These are phyloP conservation scores for Xestobium rufovillosum DNA, from an alignment of 2,888 invertebrate species.

Conservation along the genomic window DNA sequence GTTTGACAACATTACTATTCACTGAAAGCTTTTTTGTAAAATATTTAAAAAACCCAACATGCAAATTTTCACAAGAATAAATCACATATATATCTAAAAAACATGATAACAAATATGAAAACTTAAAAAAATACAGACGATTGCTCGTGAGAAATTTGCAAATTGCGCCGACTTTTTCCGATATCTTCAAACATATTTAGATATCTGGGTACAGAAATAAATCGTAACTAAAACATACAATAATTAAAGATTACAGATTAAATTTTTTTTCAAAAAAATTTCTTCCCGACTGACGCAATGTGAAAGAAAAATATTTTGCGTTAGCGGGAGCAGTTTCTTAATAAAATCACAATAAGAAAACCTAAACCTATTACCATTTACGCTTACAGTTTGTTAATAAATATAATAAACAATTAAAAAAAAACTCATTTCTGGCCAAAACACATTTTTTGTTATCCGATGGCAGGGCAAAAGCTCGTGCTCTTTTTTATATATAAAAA, in stretches of 20 bases:
- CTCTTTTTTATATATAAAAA: too few species aligned
- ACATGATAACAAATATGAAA: constrained; percentile 31
- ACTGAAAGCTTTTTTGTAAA: not conserved
- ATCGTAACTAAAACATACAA: not conserved
- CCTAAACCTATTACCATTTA: constrained; percentile 17
- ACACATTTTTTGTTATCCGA: not conserved
- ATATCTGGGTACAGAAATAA: constrained; percentile 31
- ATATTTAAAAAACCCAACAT: too few species aligned
- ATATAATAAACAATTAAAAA: constrained; percentile 6
- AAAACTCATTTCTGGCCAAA: not conserved
- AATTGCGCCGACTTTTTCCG: constrained; percentile 17
- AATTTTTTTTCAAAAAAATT: constrained; percentile 15
- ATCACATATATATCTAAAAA: too few species aligned
- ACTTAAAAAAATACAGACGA: constrained; percentile 22
- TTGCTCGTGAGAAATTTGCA: too few species aligned
- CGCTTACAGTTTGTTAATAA: constrained; percentile 7
- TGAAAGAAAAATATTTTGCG: constrained; percentile 23
- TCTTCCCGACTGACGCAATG: constrained; percentile 22
- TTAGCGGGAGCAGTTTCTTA: constrained; percentile 3
- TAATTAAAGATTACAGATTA: constrained; percentile 10
- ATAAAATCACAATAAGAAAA: constrained; percentile 6
- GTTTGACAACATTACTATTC: constrained; percentile 25
- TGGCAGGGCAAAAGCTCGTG: not conserved
- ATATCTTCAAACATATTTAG: constrained; percentile 36
- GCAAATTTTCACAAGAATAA: too few species aligned